Evolutionary conservation across 2,797 vertebrate genomes (phyloP), one percentile per base, ranked within the genome.

Genomic region (Arrhamphus sclerolepis): DNA sequence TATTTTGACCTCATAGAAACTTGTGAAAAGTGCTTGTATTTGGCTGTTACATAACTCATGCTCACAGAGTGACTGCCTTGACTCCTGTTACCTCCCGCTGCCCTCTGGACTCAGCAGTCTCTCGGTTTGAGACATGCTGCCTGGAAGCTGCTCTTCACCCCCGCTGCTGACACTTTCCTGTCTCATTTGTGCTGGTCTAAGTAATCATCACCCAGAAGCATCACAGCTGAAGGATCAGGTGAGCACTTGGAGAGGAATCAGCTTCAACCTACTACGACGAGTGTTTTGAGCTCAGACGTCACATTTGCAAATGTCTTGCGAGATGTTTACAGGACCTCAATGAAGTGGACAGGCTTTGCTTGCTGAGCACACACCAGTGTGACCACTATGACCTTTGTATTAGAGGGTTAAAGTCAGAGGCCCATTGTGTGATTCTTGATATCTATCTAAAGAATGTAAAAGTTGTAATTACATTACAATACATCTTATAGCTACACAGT

Each of bases 261-360:
- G 46, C 40, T 44, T 41, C 21, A 46, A 7, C 14, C 11, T 5
- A 1, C 54, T 58, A 19, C 11, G 19, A 52, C n/a, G 5, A 34
- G 31, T 34, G 5, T 34, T 56, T 64, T 17, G 13, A 19, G 42
- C 6, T 14, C 53, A 68, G 64, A 62, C 76, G 63, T 7, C 19
- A 57, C 21, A 22, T 11, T 9, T 3, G 13, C 9, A 46, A 14
- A 39, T 19, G 5, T 18, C 5, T 40, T 7, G 9, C 29, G 40
- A 48, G 72, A 78, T 84, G 68, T 81, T 86, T 83, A 85, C 85
- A 42, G 76, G 54, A 87, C 57, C 77, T 69, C 50, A 39, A 39
- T 39, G 1, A 10, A 24, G 8, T 21, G 42, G 11, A 46, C 28
- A 21, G 16, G 18, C 5, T 17, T 42, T 1, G 13, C 46, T 11